Evolutionary conservation across 2,113 vertebrate genomes (phyloP).

Genomic region (Apodemus sylvaticus): DNA sequence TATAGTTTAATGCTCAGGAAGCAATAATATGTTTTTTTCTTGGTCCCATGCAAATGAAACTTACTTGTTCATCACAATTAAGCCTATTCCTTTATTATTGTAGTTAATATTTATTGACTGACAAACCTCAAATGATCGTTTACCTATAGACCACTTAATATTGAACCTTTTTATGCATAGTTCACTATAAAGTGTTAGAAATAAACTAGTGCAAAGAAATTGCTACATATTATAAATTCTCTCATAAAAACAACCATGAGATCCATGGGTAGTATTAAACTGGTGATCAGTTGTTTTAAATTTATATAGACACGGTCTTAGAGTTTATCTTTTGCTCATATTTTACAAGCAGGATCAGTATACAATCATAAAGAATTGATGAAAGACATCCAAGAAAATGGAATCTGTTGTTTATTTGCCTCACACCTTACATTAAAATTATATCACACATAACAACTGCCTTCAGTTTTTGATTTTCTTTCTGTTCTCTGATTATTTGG

Average conservation of each 20-base stretch:
- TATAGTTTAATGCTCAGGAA: background rate
- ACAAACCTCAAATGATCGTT: background rate
- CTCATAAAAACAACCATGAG: background rate
- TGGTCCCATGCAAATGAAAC: background rate
- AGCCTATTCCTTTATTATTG: conserved; percentile 20
- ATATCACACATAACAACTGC: conserved; percentile 47
- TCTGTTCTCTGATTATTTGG: conserved; percentile 21
- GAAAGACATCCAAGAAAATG: background rate
- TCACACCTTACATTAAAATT: conserved; percentile 41
- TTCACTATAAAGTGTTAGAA: background rate
- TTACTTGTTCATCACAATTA: background rate
- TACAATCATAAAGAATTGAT: background rate
- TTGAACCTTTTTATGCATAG: conserved; percentile 19
- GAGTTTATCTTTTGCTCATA: background rate
- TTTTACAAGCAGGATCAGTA: background rate
- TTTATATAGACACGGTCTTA: background rate
- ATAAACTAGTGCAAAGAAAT: conserved; percentile 25
- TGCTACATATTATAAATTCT: conserved; percentile 40
- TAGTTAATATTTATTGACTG: conserved; percentile 12
- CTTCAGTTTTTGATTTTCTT: conserved; percentile 53
- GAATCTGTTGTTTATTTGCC: background rate
- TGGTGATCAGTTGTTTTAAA: conserved; percentile 16
- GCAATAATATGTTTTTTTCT: background rate
- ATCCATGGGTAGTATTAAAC: background rate
- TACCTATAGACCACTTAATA: background rate